Evolutionary conservation across 1,140 invertebrate genomes (phyloP).

Genomic region (Bursaphelenchus mucronatus): DNA sequence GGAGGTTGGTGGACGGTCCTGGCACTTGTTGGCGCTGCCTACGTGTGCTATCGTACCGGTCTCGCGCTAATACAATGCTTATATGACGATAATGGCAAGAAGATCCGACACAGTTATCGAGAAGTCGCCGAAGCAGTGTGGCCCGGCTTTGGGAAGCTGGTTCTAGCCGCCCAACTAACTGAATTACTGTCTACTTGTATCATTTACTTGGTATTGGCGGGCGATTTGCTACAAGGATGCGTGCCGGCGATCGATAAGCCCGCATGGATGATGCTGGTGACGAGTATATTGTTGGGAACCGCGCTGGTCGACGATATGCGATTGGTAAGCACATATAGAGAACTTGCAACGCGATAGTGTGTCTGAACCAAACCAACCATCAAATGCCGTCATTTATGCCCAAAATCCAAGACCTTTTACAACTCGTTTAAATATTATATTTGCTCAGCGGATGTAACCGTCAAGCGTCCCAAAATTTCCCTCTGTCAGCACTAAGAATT

Average conservation of each 20-base stretch:
- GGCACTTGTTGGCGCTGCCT: constrained; percentile 93
- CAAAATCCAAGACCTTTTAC: too few species aligned
- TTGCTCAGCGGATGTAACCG: too few species aligned
- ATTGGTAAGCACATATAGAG: constrained; percentile 63
- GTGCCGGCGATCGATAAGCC: constrained; percentile 78
- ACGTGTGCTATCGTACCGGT: constrained; percentile 98
- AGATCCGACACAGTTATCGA: constrained; percentile 88
- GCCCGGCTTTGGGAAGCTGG: constrained; percentile 62
- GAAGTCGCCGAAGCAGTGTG: constrained; percentile 79
- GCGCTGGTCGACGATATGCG: constrained; percentile 86
- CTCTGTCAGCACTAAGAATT: too few species aligned
- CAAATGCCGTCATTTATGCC: too few species aligned
- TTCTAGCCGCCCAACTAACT: constrained; percentile 81
- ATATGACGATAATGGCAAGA: constrained; percentile 71
- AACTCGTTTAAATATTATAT: too few species aligned
- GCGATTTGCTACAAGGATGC: constrained; percentile 89
- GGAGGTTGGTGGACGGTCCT: constrained; percentile 97
- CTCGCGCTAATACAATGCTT: constrained; percentile 93
- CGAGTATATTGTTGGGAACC: constrained; percentile 81
- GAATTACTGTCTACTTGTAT: constrained; percentile 99
- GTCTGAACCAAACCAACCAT: too few species aligned
- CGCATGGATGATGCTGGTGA: constrained; percentile 92
- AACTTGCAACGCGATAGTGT: too few species aligned
- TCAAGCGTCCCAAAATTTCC: too few species aligned
- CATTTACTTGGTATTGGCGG: constrained; percentile 93